Evolutionary conservation across 1,140 invertebrate genomes (phyloP).

Genomic region (Pygmarrhopalites habei): DNA sequence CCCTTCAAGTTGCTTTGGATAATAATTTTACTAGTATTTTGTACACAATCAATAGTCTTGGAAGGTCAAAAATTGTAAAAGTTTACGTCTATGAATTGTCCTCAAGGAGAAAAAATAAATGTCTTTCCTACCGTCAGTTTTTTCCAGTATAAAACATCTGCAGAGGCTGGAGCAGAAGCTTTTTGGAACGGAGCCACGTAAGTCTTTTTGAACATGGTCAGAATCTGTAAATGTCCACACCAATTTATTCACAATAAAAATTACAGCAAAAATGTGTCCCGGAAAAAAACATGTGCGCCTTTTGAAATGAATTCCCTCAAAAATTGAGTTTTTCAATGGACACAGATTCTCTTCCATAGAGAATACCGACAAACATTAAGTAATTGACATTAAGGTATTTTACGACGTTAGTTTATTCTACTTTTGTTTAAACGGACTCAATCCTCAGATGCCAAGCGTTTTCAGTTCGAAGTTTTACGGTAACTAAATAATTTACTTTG

Average conservation of each 20-base stretch:
- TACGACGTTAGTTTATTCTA: too few relatives aligned
- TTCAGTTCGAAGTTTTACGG: too few relatives aligned
- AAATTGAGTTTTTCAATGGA: too few relatives aligned
- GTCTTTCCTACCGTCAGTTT: conserved; percentile 67
- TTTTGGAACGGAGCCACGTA: conserved; percentile 64
- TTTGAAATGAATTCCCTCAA: background rate
- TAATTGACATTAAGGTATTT: too few relatives aligned
- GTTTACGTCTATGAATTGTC: too few relatives aligned
- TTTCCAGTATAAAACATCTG: conserved; percentile 77
- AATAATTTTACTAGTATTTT: conserved; percentile 14
- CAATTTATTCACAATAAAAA: background rate
- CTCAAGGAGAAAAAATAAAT: too few relatives aligned
- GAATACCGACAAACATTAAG: too few relatives aligned
- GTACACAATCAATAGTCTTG: conserved; percentile 12
- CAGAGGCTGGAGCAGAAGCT: conserved; percentile 57
- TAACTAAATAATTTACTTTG: too few relatives aligned
- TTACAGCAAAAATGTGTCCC: background rate
- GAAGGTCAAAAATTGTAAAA: background rate
- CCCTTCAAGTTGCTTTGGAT: conserved; percentile 22
- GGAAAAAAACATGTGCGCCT: background rate
- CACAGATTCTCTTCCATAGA: too few relatives aligned
- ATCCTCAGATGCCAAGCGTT: too few relatives aligned
- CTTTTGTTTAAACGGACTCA: too few relatives aligned
- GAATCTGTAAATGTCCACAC: background rate
- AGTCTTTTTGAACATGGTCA: conserved; percentile 57